phyloP scores from a whole-genome alignment of 1,140 invertebrate species.

The Aphis gossypii region DNA sequence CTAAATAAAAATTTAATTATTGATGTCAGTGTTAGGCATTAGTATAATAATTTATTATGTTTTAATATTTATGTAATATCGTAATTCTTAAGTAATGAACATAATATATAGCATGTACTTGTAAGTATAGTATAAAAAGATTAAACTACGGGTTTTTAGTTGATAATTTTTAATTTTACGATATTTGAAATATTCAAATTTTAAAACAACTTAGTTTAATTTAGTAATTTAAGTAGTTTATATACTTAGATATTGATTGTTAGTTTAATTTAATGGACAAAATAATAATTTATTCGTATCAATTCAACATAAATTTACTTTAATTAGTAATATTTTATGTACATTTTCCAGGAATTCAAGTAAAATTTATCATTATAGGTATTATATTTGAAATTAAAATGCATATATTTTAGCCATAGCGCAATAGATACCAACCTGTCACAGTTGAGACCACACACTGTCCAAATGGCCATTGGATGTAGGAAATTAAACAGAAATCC shows the following conservation, averaged over 20 bases:
- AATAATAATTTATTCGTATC: neutral
- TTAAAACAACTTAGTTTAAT: neutral
- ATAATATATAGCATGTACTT: too few relatives aligned
- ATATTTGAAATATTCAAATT: neutral
- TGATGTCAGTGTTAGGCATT: neutral
- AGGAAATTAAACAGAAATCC: slow-evolving; percentile 75
- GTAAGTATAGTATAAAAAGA: neutral
- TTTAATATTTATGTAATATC: too few relatives aligned
- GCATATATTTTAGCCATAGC: neutral
- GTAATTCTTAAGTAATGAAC: too few relatives aligned
- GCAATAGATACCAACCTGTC: slow-evolving; percentile 70
- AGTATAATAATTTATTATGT: neutral
- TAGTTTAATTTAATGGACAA: neutral
- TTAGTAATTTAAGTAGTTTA: neutral
- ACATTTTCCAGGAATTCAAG: neutral
- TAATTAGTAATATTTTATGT: neutral
- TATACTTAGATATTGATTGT: neutral
- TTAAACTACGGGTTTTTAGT: neutral
- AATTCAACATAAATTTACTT: neutral
- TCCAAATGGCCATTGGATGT: slow-evolving; percentile 79
- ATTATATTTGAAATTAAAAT: neutral
- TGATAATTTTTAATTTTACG: neutral
- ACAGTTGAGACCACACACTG: slow-evolving; percentile 79
- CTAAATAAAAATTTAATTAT: neutral
- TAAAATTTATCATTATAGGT: neutral